Conservation (phyloP, 2,797 vertebrate genomes). For the Hemitrygon akajei region DNA sequence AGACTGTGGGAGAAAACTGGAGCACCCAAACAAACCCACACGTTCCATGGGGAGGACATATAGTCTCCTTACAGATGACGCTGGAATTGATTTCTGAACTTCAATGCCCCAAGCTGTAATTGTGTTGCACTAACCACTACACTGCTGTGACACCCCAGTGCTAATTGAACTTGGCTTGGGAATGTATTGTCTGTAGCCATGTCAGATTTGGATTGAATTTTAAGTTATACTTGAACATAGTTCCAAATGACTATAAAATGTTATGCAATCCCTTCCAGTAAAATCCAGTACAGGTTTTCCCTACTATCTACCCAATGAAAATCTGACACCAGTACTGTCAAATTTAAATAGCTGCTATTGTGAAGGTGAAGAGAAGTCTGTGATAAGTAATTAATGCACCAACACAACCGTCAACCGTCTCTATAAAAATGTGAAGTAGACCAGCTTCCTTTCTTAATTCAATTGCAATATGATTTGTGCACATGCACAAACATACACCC, state of each 20-base stretch:
- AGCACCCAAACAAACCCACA: too few species aligned
- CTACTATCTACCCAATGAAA: slow-evolving; percentile 5
- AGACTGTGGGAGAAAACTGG: too few species aligned
- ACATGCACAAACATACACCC: neutral
- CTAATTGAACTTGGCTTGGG: too few species aligned
- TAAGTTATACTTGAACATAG: too few species aligned
- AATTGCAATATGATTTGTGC: neutral
- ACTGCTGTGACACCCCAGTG: too few species aligned
- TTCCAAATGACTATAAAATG: neutral
- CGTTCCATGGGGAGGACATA: too few species aligned
- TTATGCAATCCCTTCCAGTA: slow-evolving; percentile 12
- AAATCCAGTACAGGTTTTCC: slow-evolving; percentile 12
- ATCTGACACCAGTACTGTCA: slow-evolving; percentile 36
- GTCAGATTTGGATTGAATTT: too few species aligned
- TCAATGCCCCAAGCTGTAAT: too few species aligned
- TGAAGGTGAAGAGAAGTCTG: neutral
- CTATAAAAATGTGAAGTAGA: neutral
- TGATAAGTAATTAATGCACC: slow-evolving; percentile 20
- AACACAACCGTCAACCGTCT: neutral
- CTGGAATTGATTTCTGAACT: too few species aligned
- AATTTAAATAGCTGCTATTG: slow-evolving; percentile 32
- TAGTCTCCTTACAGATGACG: too few species aligned
- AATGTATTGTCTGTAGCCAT: too few species aligned
- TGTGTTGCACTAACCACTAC: too few species aligned
- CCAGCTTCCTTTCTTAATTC: slow-evolving; percentile 19